Evolutionary conservation across 2,888 invertebrate species (phyloP).

Genomic region (Cryptus armator): DNA sequence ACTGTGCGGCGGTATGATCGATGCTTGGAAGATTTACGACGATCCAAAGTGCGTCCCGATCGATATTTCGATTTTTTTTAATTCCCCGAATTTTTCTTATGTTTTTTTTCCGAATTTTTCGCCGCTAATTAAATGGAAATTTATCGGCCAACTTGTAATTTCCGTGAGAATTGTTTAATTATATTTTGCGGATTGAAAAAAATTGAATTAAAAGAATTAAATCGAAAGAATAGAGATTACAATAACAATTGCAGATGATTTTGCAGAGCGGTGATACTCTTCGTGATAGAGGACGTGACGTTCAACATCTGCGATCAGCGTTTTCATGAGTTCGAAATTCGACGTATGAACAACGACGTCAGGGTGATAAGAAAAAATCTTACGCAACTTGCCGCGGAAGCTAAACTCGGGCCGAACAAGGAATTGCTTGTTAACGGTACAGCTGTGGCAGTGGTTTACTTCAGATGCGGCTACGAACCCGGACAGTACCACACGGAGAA

Average conservation of each 20-base stretch:
- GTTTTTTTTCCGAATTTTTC: not conserved
- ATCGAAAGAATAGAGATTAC: slow-evolving; percentile 7
- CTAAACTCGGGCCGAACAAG: slow-evolving; percentile 88
- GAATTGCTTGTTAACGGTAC: slow-evolving; percentile 89
- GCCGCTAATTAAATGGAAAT: too few relatives aligned
- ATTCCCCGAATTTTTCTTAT: not conserved
- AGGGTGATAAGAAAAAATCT: slow-evolving; percentile 91
- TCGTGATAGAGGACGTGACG: slow-evolving; percentile 94
- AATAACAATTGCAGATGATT: slow-evolving; percentile 27
- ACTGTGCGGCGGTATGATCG: slow-evolving; percentile 92
- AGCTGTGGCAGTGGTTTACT: slow-evolving; percentile 95
- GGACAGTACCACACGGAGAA: slow-evolving; percentile 91
- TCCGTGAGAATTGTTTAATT: too few relatives aligned
- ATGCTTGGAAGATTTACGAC: slow-evolving; percentile 95
- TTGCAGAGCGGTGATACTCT: slow-evolving; percentile 90
- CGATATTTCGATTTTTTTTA: not conserved
- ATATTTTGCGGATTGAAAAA: not conserved
- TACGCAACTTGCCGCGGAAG: slow-evolving; percentile 89
- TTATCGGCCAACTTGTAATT: too few relatives aligned
- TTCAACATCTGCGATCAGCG: slow-evolving; percentile 98
- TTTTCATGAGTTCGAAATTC: slow-evolving; percentile 96
- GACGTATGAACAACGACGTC: slow-evolving; percentile 90
- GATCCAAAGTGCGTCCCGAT: slow-evolving; percentile 85
- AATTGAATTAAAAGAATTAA: not conserved
- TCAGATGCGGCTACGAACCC: slow-evolving; percentile 96